Evolutionary conservation across 2,888 invertebrate species (phyloP).

Genomic region (Oscheius sp.): DNA sequence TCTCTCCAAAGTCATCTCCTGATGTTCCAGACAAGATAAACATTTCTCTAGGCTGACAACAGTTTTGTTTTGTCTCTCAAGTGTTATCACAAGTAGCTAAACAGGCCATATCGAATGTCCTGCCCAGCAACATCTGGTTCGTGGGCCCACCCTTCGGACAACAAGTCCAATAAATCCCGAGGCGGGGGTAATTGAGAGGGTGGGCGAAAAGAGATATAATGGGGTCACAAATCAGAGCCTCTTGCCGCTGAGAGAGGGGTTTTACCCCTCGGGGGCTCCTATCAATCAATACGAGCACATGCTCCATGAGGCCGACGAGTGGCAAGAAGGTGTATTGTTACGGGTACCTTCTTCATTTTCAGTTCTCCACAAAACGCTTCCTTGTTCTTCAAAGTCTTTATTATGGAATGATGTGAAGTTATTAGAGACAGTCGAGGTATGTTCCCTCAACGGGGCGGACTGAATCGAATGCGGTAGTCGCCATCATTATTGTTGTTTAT

Average conservation of each 20-base stretch:
- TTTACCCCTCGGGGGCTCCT: neutral
- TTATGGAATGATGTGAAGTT: neutral
- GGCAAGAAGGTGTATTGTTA: slow-evolving; percentile 21
- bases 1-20: too few relatives aligned
- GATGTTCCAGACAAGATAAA: too few relatives aligned
- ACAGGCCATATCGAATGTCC: neutral
- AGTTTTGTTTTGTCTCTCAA: neutral
- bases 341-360: neutral
- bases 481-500: slow-evolving; percentile 39
- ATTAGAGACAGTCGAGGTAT: neutral
- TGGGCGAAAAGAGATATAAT: slow-evolving; percentile 6
- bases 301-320: neutral
- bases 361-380: neutral
- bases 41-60: neutral
- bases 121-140: neutral
- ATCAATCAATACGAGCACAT: slow-evolving; percentile 33
- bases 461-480: slow-evolving; percentile 26
- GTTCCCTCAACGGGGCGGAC: slow-evolving; percentile 15
- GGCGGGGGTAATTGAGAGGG: slow-evolving; percentile 1
- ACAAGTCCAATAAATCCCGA: neutral
- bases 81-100: neutral
- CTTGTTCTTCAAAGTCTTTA: neutral
- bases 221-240: slow-evolving; percentile 34
- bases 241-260: neutral
- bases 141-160: too few relatives aligned